phyloP scores from a whole-genome alignment of 1,140 invertebrate genomes.

The Cydia pomonella region DNA sequence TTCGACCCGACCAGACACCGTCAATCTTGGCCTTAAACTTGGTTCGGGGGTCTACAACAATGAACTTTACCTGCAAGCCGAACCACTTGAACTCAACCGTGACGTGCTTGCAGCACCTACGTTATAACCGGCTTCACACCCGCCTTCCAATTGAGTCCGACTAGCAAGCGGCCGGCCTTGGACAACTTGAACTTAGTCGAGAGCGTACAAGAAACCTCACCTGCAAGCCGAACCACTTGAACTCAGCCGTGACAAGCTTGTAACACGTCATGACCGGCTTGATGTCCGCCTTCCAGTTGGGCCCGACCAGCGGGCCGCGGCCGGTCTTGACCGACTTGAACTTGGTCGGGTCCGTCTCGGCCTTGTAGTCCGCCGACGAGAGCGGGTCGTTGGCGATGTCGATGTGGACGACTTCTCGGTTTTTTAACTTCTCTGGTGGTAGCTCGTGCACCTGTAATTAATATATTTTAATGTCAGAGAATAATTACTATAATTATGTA shows the following conservation, averaged over 20 bases:
- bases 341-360: slow-evolving; percentile 90
- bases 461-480: neutral
- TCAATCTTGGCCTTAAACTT: slow-evolving; percentile 91
- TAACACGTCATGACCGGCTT: slow-evolving; percentile 99
- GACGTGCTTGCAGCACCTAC: slow-evolving; percentile 98
- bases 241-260: slow-evolving; percentile 98
- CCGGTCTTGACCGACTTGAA: slow-evolving; percentile 97
- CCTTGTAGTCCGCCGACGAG: slow-evolving; percentile 91
- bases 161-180: slow-evolving; percentile 96
- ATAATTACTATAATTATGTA: too few species aligned
- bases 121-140: slow-evolving; percentile 96
- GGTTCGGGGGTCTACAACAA: neutral
- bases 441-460: slow-evolving; percentile 91
- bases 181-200: slow-evolving; percentile 92
- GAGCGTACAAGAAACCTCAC: slow-evolving; percentile 43
- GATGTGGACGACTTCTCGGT: slow-evolving; percentile 93
- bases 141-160: slow-evolving; percentile 89
- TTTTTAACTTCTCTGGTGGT: slow-evolving; percentile 92
- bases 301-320: slow-evolving; percentile 92
- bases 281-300: slow-evolving; percentile 90
- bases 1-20: slow-evolving; percentile 90
- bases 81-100: slow-evolving; percentile 99
- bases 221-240: slow-evolving; percentile 99
- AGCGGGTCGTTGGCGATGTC: slow-evolving; percentile 97
- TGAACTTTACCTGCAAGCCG: slow-evolving; percentile 88